phyloP scores from a whole-genome alignment of 2,888 invertebrate genomes.

The Orthosia gothica region DNA sequence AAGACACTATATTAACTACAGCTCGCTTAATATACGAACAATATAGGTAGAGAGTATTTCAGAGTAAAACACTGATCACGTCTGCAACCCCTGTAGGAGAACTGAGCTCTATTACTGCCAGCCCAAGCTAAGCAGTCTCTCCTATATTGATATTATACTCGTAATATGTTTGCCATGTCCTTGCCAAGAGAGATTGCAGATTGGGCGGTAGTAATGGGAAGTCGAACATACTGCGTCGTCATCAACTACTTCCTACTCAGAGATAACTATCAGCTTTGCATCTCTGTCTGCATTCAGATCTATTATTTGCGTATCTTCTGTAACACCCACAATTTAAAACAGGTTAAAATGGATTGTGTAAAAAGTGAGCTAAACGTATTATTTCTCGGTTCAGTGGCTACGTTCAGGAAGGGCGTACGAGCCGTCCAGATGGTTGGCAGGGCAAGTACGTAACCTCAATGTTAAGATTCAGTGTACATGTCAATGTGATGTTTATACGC shows the following conservation, averaged over 20 bases:
- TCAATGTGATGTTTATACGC: constrained; percentile 87
- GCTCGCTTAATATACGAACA: constrained; percentile 75
- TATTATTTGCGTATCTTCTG: constrained; percentile 79
- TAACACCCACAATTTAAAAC: constrained; percentile 74
- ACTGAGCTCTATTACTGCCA: constrained; percentile 66
- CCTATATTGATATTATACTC: constrained; percentile 6
- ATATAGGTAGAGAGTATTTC: constrained; percentile 69
- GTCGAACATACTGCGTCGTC: constrained; percentile 60
- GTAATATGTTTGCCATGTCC: constrained; percentile 4
- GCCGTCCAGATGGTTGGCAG: constrained; percentile 99
- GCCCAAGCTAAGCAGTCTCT: constrained; percentile 43
- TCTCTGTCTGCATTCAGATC: constrained; percentile 83
- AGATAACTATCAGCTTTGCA: constrained; percentile 81
- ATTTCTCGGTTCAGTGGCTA: constrained; percentile 96
- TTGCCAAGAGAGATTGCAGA: constrained; percentile 25
- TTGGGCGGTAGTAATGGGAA: constrained; percentile 77
- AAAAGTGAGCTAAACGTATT: constrained; percentile 82
- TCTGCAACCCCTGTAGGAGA: constrained; percentile 67
- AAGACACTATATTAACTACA: constrained; percentile 83
- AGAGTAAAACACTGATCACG: constrained; percentile 73
- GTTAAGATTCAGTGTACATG: constrained; percentile 86
- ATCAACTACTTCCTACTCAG: constrained; percentile 62
- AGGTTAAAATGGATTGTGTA: constrained; percentile 75
- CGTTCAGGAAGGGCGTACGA: constrained; percentile 99
- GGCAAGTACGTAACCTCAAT: constrained; percentile 97